Base-by-base conservation (phyloP, 2,113 vertebrate species). In the Melanotaenia duboulayi region DNA sequence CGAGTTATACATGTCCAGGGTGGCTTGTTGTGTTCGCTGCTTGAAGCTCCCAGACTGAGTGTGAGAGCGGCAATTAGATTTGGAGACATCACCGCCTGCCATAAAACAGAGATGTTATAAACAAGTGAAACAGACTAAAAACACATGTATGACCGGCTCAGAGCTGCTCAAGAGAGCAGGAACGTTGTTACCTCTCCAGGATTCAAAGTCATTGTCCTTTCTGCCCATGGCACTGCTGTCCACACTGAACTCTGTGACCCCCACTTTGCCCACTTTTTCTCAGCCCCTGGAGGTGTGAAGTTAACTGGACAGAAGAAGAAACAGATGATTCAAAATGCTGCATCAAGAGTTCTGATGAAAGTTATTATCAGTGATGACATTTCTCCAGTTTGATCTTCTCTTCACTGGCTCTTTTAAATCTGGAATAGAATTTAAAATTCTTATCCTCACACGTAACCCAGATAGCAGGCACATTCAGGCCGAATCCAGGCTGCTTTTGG, bases 1-100 rank as follows among this genome's bases (percentile, higher is more conserved):
- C 94, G 91, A 95, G 91, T 84, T 85, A 0, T 12, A 4, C 0
- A 3, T 91, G 86, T 91, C 92, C 94, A 92, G 8, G 14, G 39
- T 24, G 22, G 1, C 25, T 19, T 16, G 13, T 14, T 65, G 93
- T 8, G 17, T 12, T 11, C 2, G 4, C 4, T 56, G 56, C 16
- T 44, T 1, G 24, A 40, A 62, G 32, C 44, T 22, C 35, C 23
- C 62, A 1, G 52, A 65, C 65, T 77, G 50, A 40, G 7, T 2
- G 4, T 82, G 46, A 0, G 2, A 13, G 17, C 52, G 40, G 2
- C 32, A 23, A 9, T 71, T 63, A 14, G 51, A 8, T 4, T 68
- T 63, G 37, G 28, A 14, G 0, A 59, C 39, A 1, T 44, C 39
- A 0, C 0, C 39, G 0, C 73, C 84, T 85, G 13, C n/a, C n/a